phyloP scores from a whole-genome alignment of 35 echinoderm and acorn worm genomes.

The Diadema setosum region DNA sequence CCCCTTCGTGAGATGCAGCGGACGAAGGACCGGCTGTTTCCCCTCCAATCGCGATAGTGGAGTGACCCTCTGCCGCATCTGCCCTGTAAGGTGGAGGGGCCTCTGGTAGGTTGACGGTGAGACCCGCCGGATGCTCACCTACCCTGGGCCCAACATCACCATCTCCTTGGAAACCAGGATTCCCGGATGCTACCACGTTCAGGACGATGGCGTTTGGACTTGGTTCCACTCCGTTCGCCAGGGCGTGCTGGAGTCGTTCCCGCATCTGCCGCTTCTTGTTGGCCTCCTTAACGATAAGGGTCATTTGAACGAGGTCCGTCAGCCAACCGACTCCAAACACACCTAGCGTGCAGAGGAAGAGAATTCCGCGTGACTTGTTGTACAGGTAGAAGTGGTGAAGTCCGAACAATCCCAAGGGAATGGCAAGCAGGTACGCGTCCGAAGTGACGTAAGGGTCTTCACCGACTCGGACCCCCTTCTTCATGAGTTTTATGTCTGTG shows the following conservation, averaged over 20 bases:
- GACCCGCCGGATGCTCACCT: not conserved
- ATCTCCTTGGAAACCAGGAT: not conserved
- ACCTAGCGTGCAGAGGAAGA: slow-evolving; percentile 59
- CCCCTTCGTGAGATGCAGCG: no score
- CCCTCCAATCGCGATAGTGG: no score
- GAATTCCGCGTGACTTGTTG: slow-evolving; percentile 16
- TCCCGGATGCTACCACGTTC: not conserved
- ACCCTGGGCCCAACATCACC: not conserved
- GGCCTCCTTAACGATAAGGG: slow-evolving; percentile 37
- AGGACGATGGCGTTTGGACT: not conserved
- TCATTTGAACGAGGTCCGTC: slow-evolving; percentile 53
- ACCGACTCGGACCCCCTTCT: not conserved
- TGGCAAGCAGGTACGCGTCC: slow-evolving; percentile 52
- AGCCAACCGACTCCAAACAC: slow-evolving; percentile 64
- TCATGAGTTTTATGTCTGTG: not conserved
- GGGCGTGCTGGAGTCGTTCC: not conserved
- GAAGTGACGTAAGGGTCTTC: not conserved
- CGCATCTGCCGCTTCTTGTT: not conserved
- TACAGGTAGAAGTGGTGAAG: slow-evolving; percentile 72
- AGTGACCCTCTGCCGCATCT: not conserved
- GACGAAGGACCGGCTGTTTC: no score
- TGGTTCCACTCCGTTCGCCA: not conserved
- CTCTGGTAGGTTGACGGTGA: not conserved
- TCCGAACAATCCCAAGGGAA: slow-evolving; percentile 48
- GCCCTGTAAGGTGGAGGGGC: not conserved